Evolutionary conservation across 2,888 invertebrate species (phyloP).

Genomic region (Protodeltote pygarga): DNA sequence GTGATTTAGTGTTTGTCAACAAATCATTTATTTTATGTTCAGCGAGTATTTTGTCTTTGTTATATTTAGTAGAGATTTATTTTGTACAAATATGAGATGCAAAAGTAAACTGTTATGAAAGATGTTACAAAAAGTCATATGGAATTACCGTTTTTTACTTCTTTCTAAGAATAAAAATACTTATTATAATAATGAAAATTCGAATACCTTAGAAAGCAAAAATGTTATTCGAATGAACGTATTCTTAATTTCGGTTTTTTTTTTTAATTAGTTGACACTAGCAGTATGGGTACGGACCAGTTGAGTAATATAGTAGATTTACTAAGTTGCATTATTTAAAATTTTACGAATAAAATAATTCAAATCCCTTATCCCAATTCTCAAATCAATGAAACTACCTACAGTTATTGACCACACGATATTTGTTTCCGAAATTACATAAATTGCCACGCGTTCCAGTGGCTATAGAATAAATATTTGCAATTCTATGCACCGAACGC

Average conservation of each 20-base stretch:
- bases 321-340: too few relatives aligned
- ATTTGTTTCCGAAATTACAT: conserved; percentile 22
- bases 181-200: not conserved
- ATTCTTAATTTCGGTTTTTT: too few relatives aligned
- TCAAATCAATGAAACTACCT: too few relatives aligned
- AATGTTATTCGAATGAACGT: too few relatives aligned
- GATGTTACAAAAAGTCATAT: too few relatives aligned
- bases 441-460: conserved; percentile 24
- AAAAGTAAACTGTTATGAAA: not conserved
- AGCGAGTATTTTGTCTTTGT: not conserved
- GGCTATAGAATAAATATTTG: conserved; percentile 38
- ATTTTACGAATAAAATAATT: not conserved
- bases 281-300: too few relatives aligned
- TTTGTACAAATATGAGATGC: not conserved
- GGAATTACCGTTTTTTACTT: too few relatives aligned
- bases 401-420: conserved; percentile 10
- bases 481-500: conserved; percentile 48
- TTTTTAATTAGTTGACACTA: too few relatives aligned
- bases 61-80: not conserved
- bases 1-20: conserved; percentile 22
- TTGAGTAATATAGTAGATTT: too few relatives aligned
- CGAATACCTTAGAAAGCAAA: too few relatives aligned
- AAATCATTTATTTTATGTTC: conserved; percentile 10
- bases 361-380: not conserved
- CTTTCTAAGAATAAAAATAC: too few relatives aligned